Evolutionary conservation across 2,797 vertebrate genomes (phyloP), one percentile per base, ranked within the genome.

Genomic region (Picus viridis): DNA sequence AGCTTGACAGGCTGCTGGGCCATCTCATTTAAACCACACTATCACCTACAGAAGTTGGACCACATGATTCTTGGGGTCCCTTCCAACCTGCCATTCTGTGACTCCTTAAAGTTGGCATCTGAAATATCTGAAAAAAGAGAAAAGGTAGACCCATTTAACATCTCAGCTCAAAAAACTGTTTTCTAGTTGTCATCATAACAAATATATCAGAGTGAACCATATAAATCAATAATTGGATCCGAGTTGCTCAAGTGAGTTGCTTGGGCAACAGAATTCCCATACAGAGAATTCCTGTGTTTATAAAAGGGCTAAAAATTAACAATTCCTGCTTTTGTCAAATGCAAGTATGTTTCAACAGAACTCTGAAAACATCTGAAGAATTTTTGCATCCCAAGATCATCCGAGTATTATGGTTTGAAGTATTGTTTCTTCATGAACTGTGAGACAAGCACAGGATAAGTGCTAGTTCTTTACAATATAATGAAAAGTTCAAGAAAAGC

Each of bases 281-380:
- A 65, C 41, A 94, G 79, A 93, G 88, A 93, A 96, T 88, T 86
- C 39, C 43, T 84, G 51, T 93, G 86, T 88, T 90, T 93, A 94
- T 92, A 88, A 95, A 96, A 95, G 68, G 83, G 49, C 41, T 95
- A 87, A 86, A 95, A 97, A 96, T 88, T 86, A 96, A 91, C 23
- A 95, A 96, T 95, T 96, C 79, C 73, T 93, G 88, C 86, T 91
- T 96, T 97, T 96, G 65, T 95, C 82, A 93, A 67, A 89, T 71
- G 73, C 58, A 95, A 94, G 34, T 36, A 70, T 84, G 43, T 94
- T 97, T 96, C 91, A 94, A 78, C 43, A 86, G 73, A 65, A 93
- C 79, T 96, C 51, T 23, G 81, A 90, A 95, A 96, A 93, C 79
- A 95, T 90, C 88, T 95, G 89, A 97, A 95, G 86, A 59, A 94